These are phyloP conservation scores for Parasteatoda lunata DNA, from an alignment of 2,888 invertebrate genomes.

Conservation along the genomic window DNA sequence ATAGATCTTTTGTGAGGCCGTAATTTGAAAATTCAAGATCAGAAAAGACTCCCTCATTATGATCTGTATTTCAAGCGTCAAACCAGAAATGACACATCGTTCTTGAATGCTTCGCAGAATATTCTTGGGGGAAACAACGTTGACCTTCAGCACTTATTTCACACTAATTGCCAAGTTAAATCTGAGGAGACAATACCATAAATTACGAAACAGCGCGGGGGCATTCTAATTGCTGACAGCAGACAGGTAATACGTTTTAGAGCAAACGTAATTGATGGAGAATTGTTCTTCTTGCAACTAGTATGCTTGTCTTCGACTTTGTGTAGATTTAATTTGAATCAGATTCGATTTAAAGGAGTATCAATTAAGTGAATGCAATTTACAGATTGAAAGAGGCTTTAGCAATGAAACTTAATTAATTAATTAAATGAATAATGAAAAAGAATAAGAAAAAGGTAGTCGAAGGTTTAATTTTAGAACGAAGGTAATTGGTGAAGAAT, in stretches of 20 bases:
- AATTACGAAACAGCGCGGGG: neutral
- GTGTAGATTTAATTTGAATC: neutral
- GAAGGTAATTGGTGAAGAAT: neutral
- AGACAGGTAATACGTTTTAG: neutral
- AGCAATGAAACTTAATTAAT: no score
- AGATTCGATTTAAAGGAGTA: neutral
- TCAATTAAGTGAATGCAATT: no score
- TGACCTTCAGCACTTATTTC: neutral
- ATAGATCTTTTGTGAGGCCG: no score
- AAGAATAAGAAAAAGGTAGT: neutral
- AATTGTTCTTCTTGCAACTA: neutral
- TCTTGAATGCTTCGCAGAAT: neutral
- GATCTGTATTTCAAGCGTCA: neutral
- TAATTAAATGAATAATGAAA: no score
- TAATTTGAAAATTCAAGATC: no score
- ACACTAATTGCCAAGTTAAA: neutral
- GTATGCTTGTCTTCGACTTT: neutral
- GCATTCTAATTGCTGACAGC: conserved; percentile 1
- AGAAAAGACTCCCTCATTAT: no score
- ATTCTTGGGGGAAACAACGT: neutral
- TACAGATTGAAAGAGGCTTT: no score
- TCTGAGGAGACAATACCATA: conserved; percentile 1
- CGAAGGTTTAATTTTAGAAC: neutral
- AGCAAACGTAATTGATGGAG: neutral
- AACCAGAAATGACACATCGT: neutral